These are phyloP conservation scores for Dendrolimus pini DNA, from an alignment of 2,888 invertebrate species.

Conservation along the genomic window DNA sequence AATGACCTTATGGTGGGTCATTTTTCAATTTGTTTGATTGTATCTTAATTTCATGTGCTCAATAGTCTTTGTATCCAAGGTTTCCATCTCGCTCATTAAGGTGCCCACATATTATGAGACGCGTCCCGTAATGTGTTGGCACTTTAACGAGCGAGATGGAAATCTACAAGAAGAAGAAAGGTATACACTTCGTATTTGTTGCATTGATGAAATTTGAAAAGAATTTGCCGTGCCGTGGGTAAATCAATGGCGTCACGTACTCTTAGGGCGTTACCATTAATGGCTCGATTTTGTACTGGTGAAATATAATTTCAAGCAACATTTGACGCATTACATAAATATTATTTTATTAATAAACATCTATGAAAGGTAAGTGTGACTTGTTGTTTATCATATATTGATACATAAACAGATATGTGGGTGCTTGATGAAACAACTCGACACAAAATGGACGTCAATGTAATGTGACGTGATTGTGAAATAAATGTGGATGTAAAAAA, in stretches of 20 bases:
- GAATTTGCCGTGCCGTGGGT: neutral
- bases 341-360: constrained; percentile 12
- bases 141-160: too few species aligned
- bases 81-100: too few species aligned
- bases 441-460: constrained; percentile 72
- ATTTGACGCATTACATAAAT: constrained; percentile 20
- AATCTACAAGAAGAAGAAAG: too few species aligned
- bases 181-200: too few species aligned
- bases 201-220: too few species aligned
- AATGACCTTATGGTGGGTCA: too few species aligned
- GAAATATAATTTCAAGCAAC: constrained; percentile 37
- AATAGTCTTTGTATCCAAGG: too few species aligned
- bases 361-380: constrained; percentile 34
- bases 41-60: too few species aligned
- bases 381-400: neutral
- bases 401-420: constrained; percentile 4
- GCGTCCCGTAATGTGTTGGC: too few species aligned
- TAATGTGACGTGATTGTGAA: constrained; percentile 70
- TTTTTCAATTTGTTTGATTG: too few species aligned
- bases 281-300: constrained; percentile 52
- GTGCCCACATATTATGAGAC: too few species aligned
- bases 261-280: constrained; percentile 33
- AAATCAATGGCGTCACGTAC: constrained; percentile 58
- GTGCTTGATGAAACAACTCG: constrained; percentile 24
- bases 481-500: constrained; percentile 30